phyloP scores from a whole-genome alignment of 2,797 vertebrate species.

The Myotis daubentonii region DNA sequence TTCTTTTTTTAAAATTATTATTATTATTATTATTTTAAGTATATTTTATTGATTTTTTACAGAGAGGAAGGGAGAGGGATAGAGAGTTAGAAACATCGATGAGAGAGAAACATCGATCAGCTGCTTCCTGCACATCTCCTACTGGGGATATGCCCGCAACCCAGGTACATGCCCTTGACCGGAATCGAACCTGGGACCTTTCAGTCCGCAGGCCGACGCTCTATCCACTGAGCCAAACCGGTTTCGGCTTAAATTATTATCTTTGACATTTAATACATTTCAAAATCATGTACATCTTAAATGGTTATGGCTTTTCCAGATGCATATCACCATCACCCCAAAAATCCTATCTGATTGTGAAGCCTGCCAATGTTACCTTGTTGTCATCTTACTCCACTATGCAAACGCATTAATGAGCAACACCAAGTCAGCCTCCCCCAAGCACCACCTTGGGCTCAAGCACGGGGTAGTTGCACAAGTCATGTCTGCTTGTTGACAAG shows the following conservation, averaged over 20 bases:
- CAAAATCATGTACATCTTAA: conserved; percentile 2
- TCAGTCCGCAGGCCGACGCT: too few species aligned
- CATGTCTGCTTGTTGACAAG: conserved; percentile 27
- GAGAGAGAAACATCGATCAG: too few species aligned
- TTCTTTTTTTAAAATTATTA: background rate
- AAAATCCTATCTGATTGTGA: conserved; percentile 48
- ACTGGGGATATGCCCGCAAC: too few species aligned
- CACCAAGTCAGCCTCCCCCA: background rate
- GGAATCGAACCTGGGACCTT: too few species aligned
- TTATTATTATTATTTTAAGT: too few species aligned
- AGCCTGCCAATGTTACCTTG: conserved; percentile 11
- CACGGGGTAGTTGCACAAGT: background rate
- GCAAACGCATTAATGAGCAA: conserved; percentile 47
- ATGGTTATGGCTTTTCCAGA: conserved; percentile 20
- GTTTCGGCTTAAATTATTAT: background rate
- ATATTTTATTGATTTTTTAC: too few species aligned
- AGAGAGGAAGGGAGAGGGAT: too few species aligned
- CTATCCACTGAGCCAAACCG: too few species aligned
- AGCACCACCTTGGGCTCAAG: background rate
- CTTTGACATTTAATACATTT: conserved; percentile 41
- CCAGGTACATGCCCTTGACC: too few species aligned
- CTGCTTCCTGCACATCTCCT: too few species aligned
- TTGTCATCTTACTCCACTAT: conserved; percentile 36
- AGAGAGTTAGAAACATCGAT: too few species aligned
- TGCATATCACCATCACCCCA: background rate